phyloP scores from a whole-genome alignment of 1,140 invertebrate species.

The Mactra quadrangularis region DNA sequence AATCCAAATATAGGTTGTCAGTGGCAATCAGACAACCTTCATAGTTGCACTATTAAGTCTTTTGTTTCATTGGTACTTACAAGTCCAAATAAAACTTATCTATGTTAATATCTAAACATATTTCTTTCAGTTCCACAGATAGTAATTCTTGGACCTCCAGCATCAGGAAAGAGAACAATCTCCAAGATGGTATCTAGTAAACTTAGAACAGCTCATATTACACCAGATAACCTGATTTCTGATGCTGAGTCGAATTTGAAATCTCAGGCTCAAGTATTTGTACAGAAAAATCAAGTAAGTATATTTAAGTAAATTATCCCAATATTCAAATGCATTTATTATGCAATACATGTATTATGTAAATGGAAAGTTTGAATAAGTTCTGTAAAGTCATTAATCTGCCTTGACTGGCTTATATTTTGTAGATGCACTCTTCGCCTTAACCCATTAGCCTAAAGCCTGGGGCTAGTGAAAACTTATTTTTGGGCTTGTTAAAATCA shows the following conservation, averaged over 20 bases:
- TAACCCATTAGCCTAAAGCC: too few species aligned
- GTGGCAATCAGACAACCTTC: too few species aligned
- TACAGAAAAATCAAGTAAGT: conserved; percentile 71
- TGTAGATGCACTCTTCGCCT: too few species aligned
- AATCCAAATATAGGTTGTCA: too few species aligned
- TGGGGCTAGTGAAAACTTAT: too few species aligned
- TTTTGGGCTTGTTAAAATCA: too few species aligned
- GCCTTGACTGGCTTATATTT: background rate
- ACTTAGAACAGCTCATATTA: conserved; percentile 77
- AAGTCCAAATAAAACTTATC: too few species aligned
- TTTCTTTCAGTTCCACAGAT: conserved; percentile 80
- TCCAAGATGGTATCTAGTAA: conserved; percentile 80
- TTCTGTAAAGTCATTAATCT: background rate
- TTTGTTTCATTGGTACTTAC: too few species aligned
- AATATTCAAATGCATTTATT: too few species aligned
- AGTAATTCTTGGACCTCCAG: conserved; percentile 83
- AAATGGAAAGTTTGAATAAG: background rate
- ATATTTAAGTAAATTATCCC: too few species aligned
- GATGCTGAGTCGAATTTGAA: conserved; percentile 77
- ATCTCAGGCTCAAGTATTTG: conserved; percentile 69
- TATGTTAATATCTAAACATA: too few species aligned
- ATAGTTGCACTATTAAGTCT: too few species aligned
- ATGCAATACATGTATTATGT: background rate
- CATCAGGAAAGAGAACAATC: conserved; percentile 82
- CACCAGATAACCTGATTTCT: conserved; percentile 77